Conservation (phyloP, 2,888 invertebrate genomes). For the Chalcis sispes region DNA sequence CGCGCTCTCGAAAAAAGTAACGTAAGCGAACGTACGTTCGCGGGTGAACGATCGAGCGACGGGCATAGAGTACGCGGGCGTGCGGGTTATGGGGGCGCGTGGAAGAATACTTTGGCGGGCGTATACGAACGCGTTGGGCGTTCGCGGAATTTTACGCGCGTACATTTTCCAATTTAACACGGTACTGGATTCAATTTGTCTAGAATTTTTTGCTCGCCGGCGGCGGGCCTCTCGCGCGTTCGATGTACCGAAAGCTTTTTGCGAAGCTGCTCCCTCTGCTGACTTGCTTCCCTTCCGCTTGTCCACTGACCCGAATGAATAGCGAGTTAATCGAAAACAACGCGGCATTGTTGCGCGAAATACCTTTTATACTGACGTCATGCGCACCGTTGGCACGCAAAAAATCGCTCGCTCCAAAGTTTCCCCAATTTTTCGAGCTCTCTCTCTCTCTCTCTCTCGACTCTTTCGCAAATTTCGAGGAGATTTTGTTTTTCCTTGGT, state of each 20-base stretch:
- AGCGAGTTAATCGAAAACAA: constrained; percentile 52
- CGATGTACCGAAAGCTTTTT: constrained; percentile 7
- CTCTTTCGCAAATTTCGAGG: no score
- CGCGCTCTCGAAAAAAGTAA: no score
- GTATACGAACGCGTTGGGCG: constrained; percentile 25
- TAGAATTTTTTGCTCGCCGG: constrained; percentile 18
- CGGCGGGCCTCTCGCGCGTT: constrained; percentile 10
- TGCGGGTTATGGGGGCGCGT: neutral
- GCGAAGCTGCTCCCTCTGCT: constrained; percentile 5
- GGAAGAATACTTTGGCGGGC: constrained; percentile 28
- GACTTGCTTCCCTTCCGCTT: constrained; percentile 28
- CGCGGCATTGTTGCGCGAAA: constrained; percentile 38
- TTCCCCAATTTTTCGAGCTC: neutral
- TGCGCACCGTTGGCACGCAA: constrained; percentile 20
- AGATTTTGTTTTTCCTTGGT: neutral
- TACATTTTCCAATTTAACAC: constrained; percentile 54
- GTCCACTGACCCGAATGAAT: constrained; percentile 50
- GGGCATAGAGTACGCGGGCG: no score
- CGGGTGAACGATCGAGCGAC: no score
- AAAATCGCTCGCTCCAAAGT: constrained; percentile 2
- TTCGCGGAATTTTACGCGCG: constrained; percentile 47
- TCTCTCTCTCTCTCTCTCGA: neutral
- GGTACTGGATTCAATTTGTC: constrained; percentile 52
- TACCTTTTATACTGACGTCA: constrained; percentile 27
- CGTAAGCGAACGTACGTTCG: no score